Evolutionary conservation across 2,797 vertebrate species (phyloP).

Genomic region (Rhinogobio ventralis): DNA sequence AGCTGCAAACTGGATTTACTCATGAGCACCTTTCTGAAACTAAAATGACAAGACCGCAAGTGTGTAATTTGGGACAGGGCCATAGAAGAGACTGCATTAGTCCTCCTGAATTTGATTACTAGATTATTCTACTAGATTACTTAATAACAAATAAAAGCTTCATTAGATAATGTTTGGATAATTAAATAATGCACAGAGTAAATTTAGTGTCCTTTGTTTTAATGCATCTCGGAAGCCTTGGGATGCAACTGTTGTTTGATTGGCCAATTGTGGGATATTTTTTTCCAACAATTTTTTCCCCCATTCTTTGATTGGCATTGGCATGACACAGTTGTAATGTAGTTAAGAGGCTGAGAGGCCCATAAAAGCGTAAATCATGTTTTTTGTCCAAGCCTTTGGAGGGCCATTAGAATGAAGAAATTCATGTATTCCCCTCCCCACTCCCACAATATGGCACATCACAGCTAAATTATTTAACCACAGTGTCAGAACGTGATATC

Average conservation of each 20-base stretch:
- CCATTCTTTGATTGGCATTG: neutral
- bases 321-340: neutral
- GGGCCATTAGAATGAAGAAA: constrained; percentile 26
- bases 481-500: constrained; percentile 15
- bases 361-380: constrained; percentile 34
- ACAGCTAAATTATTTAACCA: constrained; percentile 28
- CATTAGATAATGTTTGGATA: too few species aligned
- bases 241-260: neutral
- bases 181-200: neutral
- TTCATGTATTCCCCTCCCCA: constrained; percentile 14
- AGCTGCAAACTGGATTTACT: neutral
- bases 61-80: neutral
- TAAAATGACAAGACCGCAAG: neutral
- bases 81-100: neutral
- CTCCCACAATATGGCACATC: constrained; percentile 16
- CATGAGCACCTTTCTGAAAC: neutral
- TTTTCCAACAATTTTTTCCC: neutral
- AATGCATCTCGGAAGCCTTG: neutral
- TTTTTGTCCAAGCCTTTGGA: neutral
- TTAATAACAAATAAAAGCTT: neutral
- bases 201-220: too few species aligned
- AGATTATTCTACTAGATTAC: neutral
- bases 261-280: neutral
- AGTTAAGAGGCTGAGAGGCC: neutral
- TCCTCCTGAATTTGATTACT: neutral